These are phyloP conservation scores for Phytoseiulus persimilis DNA, from an alignment of 2,888 invertebrate genomes.

Conservation along the genomic window DNA sequence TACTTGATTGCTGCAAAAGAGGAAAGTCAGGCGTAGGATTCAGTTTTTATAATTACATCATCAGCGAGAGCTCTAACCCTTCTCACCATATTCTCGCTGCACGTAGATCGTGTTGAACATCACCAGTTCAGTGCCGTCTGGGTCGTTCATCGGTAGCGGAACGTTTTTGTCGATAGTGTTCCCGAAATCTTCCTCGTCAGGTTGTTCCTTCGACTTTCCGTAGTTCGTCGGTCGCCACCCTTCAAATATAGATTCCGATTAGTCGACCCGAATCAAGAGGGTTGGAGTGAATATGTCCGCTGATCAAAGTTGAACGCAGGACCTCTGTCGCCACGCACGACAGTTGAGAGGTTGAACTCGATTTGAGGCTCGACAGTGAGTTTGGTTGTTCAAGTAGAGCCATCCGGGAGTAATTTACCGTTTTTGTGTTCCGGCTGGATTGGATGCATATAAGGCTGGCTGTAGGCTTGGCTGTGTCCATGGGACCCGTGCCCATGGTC, in stretches of 20 bases:
- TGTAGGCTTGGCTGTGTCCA: not conserved
- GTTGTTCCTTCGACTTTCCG: slow-evolving; percentile 26
- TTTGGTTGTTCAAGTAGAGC: no score
- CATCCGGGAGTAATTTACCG: not conserved
- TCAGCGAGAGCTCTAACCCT: no score
- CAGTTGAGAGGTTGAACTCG: no score
- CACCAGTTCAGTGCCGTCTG: slow-evolving; percentile 42
- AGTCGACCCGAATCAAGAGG: no score
- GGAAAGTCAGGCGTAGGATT: not conserved
- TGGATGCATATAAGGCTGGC: not conserved
- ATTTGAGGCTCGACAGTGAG: no score
- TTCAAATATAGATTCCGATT: not conserved
- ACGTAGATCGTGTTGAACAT: slow-evolving; percentile 45
- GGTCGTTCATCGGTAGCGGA: not conserved
- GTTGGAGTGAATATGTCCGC: no score
- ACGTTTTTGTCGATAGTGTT: not conserved
- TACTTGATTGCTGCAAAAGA: slow-evolving; percentile 44
- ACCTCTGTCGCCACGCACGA: no score
- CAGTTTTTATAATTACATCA: no score
- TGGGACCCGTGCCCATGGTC: not conserved
- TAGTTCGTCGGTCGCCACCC: slow-evolving; percentile 31
- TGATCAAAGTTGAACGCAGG: no score
- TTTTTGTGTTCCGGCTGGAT: not conserved
- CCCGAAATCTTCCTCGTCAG: slow-evolving; percentile 20
- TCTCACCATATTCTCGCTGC: slow-evolving; percentile 44